Base-by-base conservation (phyloP, 2,113 vertebrate species). In the Nothobranchius kuhntae region DNA sequence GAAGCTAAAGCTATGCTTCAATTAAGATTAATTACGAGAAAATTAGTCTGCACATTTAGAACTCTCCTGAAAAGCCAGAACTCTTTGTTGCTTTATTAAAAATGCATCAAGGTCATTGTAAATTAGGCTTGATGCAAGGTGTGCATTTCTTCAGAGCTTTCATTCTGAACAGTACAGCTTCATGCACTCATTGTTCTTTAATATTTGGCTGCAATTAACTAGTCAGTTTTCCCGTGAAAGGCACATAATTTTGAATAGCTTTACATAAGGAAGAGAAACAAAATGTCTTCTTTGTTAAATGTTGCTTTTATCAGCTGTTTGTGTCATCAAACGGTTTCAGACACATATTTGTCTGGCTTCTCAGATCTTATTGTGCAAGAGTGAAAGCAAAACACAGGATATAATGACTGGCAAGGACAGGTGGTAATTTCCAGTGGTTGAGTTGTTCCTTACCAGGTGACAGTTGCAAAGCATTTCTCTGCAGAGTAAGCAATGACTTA, bases 401-500 rank as follows among this genome's bases (percentile, higher is more conserved):
- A 13, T 53, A 47, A 59, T 70, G 67, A 76, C 30, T 63, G 80
- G 68, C 58, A 76, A 62, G 61, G 73, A 80, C 77, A 80, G 69
- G 62, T 67, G 67, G 74, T 78, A 50, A 77, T 88, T 84, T 84
- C 73, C 73, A 74, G 61, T 80, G 80, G 67, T 51, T 76, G 67
- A 66, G 45, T 46, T 81, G 48, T 70, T 71, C 35, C 67, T 77
- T 54, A 71, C 47, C 13, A 75, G 58, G 53, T 77, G 75, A 80
- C 75, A 82, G 65, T 26, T 62, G 51, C 67, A 51, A 24, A 72
- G 57, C 59, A 58, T 65, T 82, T 62, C 53, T 53, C 62, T 65
- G 40, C 35, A 48, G 62, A 72, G 57, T 71, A 62, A 68, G 8
- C 78, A 68, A 89, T 71, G 65, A 77, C 73, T 78, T 73, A 36